Evolutionary conservation across 2,797 vertebrate species (phyloP).

Genomic region (Enteromius viviparus): DNA sequence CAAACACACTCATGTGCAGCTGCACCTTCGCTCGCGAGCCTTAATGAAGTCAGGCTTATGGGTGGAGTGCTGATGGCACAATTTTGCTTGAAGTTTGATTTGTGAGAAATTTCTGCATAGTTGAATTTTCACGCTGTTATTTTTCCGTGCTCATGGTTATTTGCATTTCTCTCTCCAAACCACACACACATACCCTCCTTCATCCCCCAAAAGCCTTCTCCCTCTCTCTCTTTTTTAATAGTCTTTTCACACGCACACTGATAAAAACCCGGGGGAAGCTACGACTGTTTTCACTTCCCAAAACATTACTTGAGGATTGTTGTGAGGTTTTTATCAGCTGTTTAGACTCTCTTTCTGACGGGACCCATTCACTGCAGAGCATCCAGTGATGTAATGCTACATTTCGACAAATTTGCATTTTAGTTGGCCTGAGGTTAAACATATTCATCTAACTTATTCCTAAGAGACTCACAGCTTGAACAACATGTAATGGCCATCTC

Average conservation of each 20-base stretch:
- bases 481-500: background rate
- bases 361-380: background rate
- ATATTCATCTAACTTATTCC: background rate
- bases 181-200: background rate
- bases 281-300: background rate
- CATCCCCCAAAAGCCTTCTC: background rate
- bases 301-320: background rate
- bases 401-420: background rate
- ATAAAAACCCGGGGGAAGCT: background rate
- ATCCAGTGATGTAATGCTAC: background rate
- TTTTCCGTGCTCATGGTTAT: slow-evolving; percentile 29
- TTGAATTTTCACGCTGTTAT: slow-evolving; percentile 28
- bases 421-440: background rate
- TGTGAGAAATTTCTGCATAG: slow-evolving; percentile 37
- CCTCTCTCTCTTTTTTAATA: slow-evolving; percentile 12
- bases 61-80: slow-evolving; percentile 45
- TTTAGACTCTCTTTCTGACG: background rate
- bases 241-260: background rate
- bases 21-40: slow-evolving; percentile 30
- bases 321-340: background rate
- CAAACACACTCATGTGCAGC: slow-evolving; percentile 47
- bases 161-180: slow-evolving; percentile 32
- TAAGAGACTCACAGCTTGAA: background rate
- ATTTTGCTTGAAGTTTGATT: slow-evolving; percentile 46
- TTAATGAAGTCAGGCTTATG: slow-evolving; percentile 45